These are phyloP conservation scores for Papilio polyxenes DNA, from an alignment of 1,140 invertebrate species.

Conservation along the genomic window DNA sequence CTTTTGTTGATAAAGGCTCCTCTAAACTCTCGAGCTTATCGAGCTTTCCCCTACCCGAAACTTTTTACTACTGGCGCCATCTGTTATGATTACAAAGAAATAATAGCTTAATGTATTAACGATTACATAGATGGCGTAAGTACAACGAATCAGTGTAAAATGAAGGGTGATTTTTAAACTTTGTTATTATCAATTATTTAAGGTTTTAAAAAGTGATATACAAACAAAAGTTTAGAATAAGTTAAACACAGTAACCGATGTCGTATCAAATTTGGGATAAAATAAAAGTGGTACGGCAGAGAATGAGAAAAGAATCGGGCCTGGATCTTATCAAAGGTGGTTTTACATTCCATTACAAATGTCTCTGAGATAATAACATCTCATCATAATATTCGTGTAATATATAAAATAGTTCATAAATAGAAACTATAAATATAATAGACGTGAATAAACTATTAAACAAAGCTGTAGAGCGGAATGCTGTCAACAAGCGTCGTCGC, in stretches of 20 bases:
- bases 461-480: conserved; percentile 42
- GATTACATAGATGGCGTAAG: not conserved
- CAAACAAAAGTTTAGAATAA: too few relatives aligned
- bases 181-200: not conserved
- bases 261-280: too few relatives aligned
- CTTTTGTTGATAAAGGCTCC: too few relatives aligned
- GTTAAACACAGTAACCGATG: too few relatives aligned
- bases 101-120: not conserved
- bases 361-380: too few relatives aligned
- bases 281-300: too few relatives aligned
- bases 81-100: not conserved
- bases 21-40: too few relatives aligned
- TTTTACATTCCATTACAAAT: too few relatives aligned
- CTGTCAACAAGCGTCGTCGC: not conserved
- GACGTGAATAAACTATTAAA: conserved; percentile 38
- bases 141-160: not conserved
- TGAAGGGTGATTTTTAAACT: not conserved
- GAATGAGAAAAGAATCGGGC: too few relatives aligned
- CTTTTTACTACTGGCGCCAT: not conserved
- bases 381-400: not conserved
- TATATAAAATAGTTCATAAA: conserved; percentile 35
- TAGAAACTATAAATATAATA: conserved; percentile 2
- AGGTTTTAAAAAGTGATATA: not conserved
- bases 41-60: too few relatives aligned
- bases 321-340: too few relatives aligned